phyloP scores from a whole-genome alignment of 1,140 invertebrate genomes.

The Temnothorax curvispinosus region DNA sequence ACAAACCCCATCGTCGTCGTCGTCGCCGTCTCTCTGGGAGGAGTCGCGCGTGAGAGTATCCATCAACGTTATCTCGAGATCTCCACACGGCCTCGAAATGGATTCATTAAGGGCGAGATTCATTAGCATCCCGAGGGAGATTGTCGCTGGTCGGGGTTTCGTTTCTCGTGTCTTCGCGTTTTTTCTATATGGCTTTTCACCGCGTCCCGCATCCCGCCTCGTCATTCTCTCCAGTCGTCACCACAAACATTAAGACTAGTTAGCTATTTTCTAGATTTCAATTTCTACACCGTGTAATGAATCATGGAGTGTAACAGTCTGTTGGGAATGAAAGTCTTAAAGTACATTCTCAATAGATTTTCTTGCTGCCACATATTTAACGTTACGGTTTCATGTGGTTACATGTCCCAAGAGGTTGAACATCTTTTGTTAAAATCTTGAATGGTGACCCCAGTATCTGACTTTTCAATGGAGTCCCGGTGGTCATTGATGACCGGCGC shows the following conservation, averaged over 20 bases:
- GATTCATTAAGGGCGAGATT: conserved; percentile 78
- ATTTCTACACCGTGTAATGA: not conserved
- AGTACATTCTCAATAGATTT: not conserved
- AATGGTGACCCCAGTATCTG: not conserved
- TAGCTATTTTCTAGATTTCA: not conserved
- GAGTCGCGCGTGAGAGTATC: conserved; percentile 69
- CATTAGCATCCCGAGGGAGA: conserved; percentile 74
- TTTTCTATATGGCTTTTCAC: conserved; percentile 18
- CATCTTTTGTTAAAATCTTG: not conserved
- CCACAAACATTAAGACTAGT: not conserved
- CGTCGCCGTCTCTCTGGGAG: conserved; percentile 27
- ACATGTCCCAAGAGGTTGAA: not conserved
- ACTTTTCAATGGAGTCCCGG: not conserved
- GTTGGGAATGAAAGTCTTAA: not conserved
- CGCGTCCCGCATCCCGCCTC: not conserved
- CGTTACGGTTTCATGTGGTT: not conserved
- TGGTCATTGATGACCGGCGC: not conserved
- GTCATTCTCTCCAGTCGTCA: conserved; percentile 1
- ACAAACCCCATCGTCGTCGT: conserved; percentile 49
- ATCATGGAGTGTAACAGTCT: not conserved
- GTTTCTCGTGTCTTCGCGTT: conserved; percentile 43
- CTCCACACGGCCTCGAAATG: conserved; percentile 71
- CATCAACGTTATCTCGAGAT: conserved; percentile 76
- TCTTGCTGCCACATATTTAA: not conserved
- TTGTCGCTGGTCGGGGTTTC: conserved; percentile 8